Evolutionary conservation across 2,888 invertebrate species (phyloP), one percentile per base, ranked within the genome.

Genomic region (Apamea sordens): DNA sequence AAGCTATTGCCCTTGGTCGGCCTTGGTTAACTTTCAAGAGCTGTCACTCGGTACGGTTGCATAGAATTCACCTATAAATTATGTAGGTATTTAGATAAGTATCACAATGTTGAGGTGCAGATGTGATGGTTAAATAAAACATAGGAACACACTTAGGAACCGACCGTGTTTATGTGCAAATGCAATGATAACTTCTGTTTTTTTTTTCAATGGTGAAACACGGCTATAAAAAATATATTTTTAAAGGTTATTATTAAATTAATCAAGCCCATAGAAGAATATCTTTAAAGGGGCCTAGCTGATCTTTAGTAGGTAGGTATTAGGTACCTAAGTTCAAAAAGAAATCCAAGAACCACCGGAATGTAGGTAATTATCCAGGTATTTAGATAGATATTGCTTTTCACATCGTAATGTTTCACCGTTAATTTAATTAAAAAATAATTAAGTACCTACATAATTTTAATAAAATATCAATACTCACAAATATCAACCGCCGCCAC

Each of bases 401-500:
- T 53, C n/a, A 64, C 32, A 32, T n/a, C 5, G 18, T 79, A 47
- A 28, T 32, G 24, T 50, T 41, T 41, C 0, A 18, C 10, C n/a
- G 24, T 32, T 41, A 47, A 47, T 47, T 47, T 47, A 47, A 47
- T 47, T 47, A 4, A 47, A 47, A 15, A 47, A 47, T 47, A 15
- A 47, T 47, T 47, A 47, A 47, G 41, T 47, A 47, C 0, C 0
- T 47, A 47, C 3, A 15, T 47, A 47, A 15, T 56, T 24, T 50
- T 7, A 15, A 80, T 36, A 80, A 80, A 59, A 28, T 28, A 36
- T 69, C 15, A 61, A 73, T 87, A 90, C 90, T 90, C 53, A 90
- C 88, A 79, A 88, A 85, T 73, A 92, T 78, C 32, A 92, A 70
- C 61, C 86, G 91, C 84, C 88, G 88, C 93, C 92, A 93, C 95